A percentile compares a stretch with the other conserved stretches of the same genome.
These are phyloP conservation scores for Coryphaenoides rupestris DNA, from an alignment of 2,113 vertebrate genomes.

Conservation along the genomic window DNA sequence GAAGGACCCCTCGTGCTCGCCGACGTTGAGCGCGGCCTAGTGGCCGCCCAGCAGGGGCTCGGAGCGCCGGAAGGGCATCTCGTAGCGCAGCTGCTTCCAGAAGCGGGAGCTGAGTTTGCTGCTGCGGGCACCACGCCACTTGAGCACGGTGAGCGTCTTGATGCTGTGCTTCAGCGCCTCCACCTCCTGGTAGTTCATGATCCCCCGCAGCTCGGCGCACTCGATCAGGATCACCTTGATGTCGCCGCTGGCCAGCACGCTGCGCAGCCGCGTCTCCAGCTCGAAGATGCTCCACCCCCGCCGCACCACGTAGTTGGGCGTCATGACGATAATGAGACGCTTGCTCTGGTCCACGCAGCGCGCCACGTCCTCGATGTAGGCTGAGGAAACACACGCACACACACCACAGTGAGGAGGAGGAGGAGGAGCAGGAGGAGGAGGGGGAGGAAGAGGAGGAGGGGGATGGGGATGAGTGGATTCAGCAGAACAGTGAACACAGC, in stretches of 20 bases:
- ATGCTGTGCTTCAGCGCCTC: constrained; percentile 97
- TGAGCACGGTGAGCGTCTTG: constrained; percentile 96
- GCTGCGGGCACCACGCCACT: constrained; percentile 94
- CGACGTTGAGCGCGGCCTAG: constrained; percentile 93
- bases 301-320: constrained; percentile 94
- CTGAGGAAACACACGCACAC: constrained; percentile 69
- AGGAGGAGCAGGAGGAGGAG: background rate
- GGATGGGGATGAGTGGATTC: no score
- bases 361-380: constrained; percentile 97
- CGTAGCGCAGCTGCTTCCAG: constrained; percentile 99
- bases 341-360: constrained; percentile 99
- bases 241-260: constrained; percentile 94
- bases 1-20: constrained; percentile 95
- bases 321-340: constrained; percentile 96
- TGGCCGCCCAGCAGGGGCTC: constrained; percentile 91
- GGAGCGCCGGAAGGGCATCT: constrained; percentile 97
- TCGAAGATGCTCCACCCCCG: constrained; percentile 99
- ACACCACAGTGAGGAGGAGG: no score
- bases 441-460: background rate
- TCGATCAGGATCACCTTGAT: constrained; percentile 98
- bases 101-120: constrained; percentile 98
- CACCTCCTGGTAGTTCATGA: constrained; percentile 99
- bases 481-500: no score
- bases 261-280: constrained; percentile 95
- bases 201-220: constrained; percentile 92